phyloP scores from a whole-genome alignment of 2,797 vertebrate genomes.

The Simalia tracyae region DNA sequence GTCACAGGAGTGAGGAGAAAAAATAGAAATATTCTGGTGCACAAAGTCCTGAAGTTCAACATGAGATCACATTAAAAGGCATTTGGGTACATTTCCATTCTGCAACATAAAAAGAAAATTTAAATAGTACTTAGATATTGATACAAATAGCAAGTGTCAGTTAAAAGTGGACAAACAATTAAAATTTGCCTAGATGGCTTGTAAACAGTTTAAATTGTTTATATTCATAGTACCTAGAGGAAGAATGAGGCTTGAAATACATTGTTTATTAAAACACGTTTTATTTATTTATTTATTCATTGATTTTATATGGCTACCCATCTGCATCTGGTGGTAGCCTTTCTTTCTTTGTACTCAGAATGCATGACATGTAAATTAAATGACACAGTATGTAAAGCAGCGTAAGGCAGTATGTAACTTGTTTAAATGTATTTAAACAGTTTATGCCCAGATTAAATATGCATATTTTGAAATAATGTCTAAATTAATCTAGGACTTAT shows the following conservation, averaged over 20 bases:
- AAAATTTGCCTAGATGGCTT: not conserved
- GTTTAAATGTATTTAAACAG: not conserved
- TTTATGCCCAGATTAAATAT: not conserved
- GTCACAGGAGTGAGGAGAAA: not conserved
- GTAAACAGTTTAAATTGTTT: not conserved
- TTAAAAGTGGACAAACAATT: not conserved
- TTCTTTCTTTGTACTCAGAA: not conserved
- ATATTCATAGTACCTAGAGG: not conserved
- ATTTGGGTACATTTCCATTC: not conserved
- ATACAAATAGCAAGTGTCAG: not conserved
- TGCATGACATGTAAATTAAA: not conserved
- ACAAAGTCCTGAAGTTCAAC: not conserved
- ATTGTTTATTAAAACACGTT: not conserved
- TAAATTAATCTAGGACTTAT: not conserved
- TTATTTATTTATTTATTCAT: not conserved
- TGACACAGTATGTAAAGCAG: not conserved
- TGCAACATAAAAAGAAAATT: not conserved
- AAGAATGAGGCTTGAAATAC: not conserved
- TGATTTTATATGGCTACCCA: not conserved
- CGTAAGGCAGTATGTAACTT: not conserved
- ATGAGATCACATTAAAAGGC: not conserved
- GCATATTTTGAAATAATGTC: not conserved
- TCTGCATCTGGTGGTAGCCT: not conserved
- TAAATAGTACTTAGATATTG: not conserved
- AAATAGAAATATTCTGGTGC: not conserved